These are phyloP conservation scores for Pagrus major DNA, from an alignment of 2,113 vertebrate species.

Conservation along the genomic window DNA sequence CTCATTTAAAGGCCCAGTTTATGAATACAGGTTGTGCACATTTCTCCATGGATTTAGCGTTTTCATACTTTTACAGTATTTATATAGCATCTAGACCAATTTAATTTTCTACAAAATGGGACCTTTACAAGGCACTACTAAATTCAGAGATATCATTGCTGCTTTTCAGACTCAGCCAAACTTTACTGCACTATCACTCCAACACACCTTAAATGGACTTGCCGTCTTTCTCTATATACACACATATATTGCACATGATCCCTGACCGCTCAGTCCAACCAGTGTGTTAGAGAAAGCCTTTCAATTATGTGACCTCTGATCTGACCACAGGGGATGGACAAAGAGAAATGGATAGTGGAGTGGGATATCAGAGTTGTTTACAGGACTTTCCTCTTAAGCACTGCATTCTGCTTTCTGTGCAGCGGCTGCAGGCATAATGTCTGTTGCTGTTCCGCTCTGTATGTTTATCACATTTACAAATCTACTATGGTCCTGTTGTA, in stretches of 20 bases:
- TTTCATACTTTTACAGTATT: no score
- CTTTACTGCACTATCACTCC: background rate
- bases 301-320: slow-evolving; percentile 28
- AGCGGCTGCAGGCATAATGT: background rate
- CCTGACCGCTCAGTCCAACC: background rate
- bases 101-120: no score
- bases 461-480: background rate
- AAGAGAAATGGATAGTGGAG: background rate
- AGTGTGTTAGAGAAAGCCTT: slow-evolving; percentile 7
- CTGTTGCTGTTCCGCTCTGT: background rate
- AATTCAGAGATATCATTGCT: background rate
- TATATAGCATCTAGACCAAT: no score
- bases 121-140: no score
- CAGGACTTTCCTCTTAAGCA: background rate
- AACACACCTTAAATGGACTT: background rate
- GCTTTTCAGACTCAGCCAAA: background rate
- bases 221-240: background rate
- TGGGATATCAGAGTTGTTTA: background rate
- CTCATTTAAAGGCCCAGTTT: no score
- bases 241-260: background rate
- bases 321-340: slow-evolving; percentile 19
- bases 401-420: background rate
- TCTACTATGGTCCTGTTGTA: background rate
- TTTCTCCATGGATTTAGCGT: no score
- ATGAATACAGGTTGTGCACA: no score